These are phyloP conservation scores for Schizopygopsis pylzovi DNA, from an alignment of 2,797 vertebrate genomes.

Conservation along the genomic window DNA sequence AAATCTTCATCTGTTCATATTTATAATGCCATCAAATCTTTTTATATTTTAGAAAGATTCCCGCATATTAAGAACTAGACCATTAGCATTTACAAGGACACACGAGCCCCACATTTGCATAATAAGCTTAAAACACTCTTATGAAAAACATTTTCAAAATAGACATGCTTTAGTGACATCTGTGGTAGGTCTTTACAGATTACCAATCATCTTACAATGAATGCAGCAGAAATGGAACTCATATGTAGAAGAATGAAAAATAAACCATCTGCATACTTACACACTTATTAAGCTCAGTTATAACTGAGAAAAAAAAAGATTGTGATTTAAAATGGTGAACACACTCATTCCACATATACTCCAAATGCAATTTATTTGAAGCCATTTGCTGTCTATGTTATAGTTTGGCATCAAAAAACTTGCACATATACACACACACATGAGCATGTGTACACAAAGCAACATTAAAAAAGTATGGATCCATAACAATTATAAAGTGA, in stretches of 20 bases:
- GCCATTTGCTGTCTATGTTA: conserved; percentile 14
- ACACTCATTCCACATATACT: background rate
- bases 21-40: background rate
- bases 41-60: background rate
- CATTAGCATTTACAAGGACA: background rate
- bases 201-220: conserved; percentile 5
- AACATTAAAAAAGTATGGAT: conserved; percentile 1
- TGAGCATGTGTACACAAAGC: conserved; percentile 21
- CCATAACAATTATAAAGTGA: background rate
- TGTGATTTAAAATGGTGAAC: conserved; percentile 15
- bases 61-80: background rate
- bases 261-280: conserved; percentile 5
- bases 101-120: background rate
- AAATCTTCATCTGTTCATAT: conserved; percentile 3
- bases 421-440: conserved; percentile 6
- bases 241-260: background rate
- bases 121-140: conserved; percentile 5
- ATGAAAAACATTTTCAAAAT: background rate
- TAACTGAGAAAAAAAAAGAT: background rate
- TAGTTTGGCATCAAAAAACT: conserved; percentile 23
- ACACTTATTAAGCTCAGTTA: conserved; percentile 2
- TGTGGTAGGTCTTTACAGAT: background rate
- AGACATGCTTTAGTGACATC: background rate
- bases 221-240: conserved; percentile 5
- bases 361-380: conserved; percentile 31